Conservation (phyloP, 64 coral and sea anemone genomes). For the Pocillopora verrucosa region DNA sequence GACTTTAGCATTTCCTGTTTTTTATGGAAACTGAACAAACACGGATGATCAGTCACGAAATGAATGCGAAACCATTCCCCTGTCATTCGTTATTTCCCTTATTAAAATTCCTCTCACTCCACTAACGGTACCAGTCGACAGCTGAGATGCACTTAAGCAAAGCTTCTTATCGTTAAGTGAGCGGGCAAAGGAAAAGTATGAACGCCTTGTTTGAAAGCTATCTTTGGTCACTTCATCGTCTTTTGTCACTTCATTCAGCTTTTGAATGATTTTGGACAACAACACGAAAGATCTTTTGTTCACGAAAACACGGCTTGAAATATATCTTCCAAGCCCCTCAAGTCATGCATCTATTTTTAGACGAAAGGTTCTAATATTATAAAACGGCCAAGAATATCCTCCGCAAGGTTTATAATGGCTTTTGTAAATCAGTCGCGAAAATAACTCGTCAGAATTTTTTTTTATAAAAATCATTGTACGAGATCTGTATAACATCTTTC, state of each 20-base stretch:
- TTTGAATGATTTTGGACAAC: background rate
- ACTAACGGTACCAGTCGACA: too few species aligned
- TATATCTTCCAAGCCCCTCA: background rate
- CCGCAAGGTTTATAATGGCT: background rate
- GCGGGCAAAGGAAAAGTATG: too few species aligned
- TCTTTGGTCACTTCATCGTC: background rate
- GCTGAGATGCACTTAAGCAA: too few species aligned
- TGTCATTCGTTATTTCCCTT: background rate
- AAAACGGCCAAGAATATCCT: conserved; percentile 9
- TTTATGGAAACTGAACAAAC: background rate
- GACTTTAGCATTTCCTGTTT: background rate
- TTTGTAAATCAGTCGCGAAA: background rate
- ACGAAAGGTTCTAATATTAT: background rate
- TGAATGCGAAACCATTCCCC: background rate
- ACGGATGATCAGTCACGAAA: background rate
- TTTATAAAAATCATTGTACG: background rate
- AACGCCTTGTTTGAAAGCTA: too few species aligned
- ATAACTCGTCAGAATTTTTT: background rate
- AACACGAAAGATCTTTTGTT: background rate
- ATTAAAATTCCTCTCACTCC: background rate
- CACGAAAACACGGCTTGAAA: background rate
- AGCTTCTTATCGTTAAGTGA: too few species aligned
- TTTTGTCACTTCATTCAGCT: background rate
- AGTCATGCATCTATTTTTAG: background rate
- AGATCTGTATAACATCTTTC: background rate